Evolutionary conservation across 2,888 invertebrate species (phyloP), one percentile per base, ranked within the genome.

Genomic region (Dynastes grantii): DNA sequence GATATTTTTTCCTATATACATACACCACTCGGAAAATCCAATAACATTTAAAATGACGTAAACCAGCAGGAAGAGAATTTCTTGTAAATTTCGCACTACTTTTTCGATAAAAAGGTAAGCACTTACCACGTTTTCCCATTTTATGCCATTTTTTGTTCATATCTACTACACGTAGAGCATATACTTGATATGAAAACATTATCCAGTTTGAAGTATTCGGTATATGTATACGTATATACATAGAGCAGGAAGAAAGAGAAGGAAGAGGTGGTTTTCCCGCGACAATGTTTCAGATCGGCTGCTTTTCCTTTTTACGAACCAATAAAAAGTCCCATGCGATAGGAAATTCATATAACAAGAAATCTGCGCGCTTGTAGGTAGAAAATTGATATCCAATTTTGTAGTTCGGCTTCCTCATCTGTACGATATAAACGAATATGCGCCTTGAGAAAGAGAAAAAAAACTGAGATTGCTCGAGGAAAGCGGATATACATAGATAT

Each of bases 361-460:
- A 77, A 77, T 77, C 77, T 77, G 77, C 70, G 68, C 61, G 61
- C 70, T 32, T 40, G 63, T 78, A 78, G 78, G 78, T 78, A 51
- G 71, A 71, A 78, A 78, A 78, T 78, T 78, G 78, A 78, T 78
- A 78, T 73, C 78, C 78, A 71, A 70, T 78, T 78, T 78, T 53
- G 65, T 55, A 71, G 78, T 70, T 73, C 78, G 63, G 64, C 51
- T 78, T 51, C 58, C 40, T 58, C 58, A 73, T 73, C 58, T 58
- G 73, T 32, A 58, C 40, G 58, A 37, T 40, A 73, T 73, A 58
- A 73, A 37, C 73, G 58, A 40, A 67, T 16, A 49, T 22, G 67
- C 49, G 45, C 16, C 16, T 45, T 67, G 5, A 32, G 27, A 49
- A 67, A 49, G n/a, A n/a, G 40, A 64, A 64, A 22, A 22, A 37